Base-by-base conservation (phyloP, 1,140 invertebrate genomes). In the Homarus americanus region DNA sequence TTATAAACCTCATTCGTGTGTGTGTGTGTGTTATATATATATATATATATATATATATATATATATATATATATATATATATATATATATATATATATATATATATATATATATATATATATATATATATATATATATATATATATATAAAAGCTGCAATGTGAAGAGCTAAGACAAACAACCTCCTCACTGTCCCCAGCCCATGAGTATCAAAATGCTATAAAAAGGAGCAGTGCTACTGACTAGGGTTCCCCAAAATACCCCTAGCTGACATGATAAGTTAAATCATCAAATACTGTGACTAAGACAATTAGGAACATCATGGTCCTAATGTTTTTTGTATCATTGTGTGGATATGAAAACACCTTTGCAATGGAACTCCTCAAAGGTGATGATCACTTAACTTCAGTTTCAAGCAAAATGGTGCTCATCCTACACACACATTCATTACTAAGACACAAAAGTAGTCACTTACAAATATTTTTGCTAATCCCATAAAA, bases 171-270 rank as follows among this genome's bases (percentile, higher is more conserved):
- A 41, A 38, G 7, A 28, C 32, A 36, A 24, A 41, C 17, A 44
- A 58, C 49, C 73, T 28, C 69, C 36, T 32, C 44, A 76, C 24
- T 78, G 36, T 63, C 84, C 84, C 72, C 84, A 87, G 84, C 84
- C 73, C 84, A 87, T 44, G 36, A 87, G 84, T 86, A 86, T 86
- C n/a, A 69, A 86, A 86, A 58, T 78, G 73, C 49, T 66, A 87
- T 75, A 63, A 87, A 79, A 79, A 66, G 0, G 34, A 87, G 53
- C 49, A 20, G 40, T 76, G 72, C 73, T 87, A 87, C 32, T 34
- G 38, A n/a, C 20, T 20, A n/a, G 34, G 78, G 78, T 41, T 49
- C 28, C 40, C 36, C 38, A 53, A 49, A 49, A 32, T 80, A 49
- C 38, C 78, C 41, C 40, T 80, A 32, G 63, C 28, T 9, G 28